phyloP scores from a whole-genome alignment of 2,888 invertebrate species.

The Apoda limacodes region DNA sequence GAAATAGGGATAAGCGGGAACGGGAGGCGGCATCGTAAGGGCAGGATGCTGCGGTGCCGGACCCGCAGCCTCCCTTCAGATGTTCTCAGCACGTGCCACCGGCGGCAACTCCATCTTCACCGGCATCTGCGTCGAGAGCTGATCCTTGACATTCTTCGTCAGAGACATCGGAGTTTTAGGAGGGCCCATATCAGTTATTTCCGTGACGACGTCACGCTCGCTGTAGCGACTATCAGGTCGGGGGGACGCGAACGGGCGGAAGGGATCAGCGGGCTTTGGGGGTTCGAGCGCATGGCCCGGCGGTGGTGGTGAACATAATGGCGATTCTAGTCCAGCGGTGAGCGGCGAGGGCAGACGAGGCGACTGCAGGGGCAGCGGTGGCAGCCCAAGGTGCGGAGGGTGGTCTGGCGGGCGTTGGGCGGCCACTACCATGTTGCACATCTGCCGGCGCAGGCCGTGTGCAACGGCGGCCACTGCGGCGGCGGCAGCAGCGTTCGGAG shows the following conservation, averaged over 20 bases:
- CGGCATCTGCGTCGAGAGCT: constrained; percentile 66
- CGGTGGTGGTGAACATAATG: constrained; percentile 73
- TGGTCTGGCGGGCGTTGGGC: constrained; percentile 54
- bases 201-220: constrained; percentile 70
- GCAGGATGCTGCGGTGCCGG: constrained; percentile 27
- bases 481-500: constrained; percentile 78
- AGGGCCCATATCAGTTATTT: constrained; percentile 54
- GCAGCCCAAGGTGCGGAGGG: constrained; percentile 60
- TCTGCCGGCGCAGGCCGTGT: constrained; percentile 86
- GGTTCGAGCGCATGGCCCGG: constrained; percentile 76
- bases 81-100: constrained; percentile 66
- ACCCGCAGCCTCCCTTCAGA: constrained; percentile 65
- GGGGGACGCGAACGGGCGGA: constrained; percentile 71
- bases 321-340: constrained; percentile 71
- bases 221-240: constrained; percentile 73
- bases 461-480: constrained; percentile 90
- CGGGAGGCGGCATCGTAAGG: constrained; percentile 41
- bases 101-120: constrained; percentile 77
- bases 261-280: constrained; percentile 57
- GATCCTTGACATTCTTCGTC: constrained; percentile 47
- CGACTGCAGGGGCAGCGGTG: constrained; percentile 46
- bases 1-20: constrained; percentile 59
- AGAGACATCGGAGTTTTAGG: constrained; percentile 44
- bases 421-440: constrained; percentile 84
- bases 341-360: constrained; percentile 67